Percentiles rank a stretch among this genome's conserved stretches.
Evolutionary conservation across 2,888 invertebrate genomes (phyloP).

Genomic region (Nowickia ferox): DNA sequence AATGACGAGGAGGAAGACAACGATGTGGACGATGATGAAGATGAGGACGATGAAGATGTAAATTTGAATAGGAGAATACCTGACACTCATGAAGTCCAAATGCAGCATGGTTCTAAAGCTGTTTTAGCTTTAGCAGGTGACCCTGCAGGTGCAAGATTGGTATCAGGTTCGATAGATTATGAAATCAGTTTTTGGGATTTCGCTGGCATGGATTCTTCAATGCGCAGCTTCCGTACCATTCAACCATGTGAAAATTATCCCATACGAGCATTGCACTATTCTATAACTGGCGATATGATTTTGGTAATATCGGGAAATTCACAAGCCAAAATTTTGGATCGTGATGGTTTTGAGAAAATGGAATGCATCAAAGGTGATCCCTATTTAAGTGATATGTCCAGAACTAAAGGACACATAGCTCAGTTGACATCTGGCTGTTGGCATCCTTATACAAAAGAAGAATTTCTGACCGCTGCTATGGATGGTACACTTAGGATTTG

Average conservation of each 20-base stretch:
- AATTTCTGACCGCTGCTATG: conserved; percentile 96
- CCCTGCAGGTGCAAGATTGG: conserved; percentile 94
- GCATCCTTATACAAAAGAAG: conserved; percentile 95
- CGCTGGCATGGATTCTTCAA: conserved; percentile 97
- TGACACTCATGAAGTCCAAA: conserved; percentile 89
- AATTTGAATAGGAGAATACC: conserved; percentile 86
- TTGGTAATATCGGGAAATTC: conserved; percentile 96
- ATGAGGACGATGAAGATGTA: conserved; percentile 84
- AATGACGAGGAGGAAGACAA: conserved; percentile 79
- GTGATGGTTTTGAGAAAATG: conserved; percentile 96
- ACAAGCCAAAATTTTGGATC: conserved; percentile 95
- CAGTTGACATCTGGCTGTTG: conserved; percentile 95
- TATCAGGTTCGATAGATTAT: conserved; percentile 97
- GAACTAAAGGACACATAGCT: conserved; percentile 97
- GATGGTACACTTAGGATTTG: conserved; percentile 97
- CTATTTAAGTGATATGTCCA: conserved; percentile 96
- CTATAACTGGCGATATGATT: conserved; percentile 96
- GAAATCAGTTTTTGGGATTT: conserved; percentile 99
- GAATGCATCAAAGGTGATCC: conserved; percentile 98
- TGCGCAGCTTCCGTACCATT: conserved; percentile 95
- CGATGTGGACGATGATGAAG: conserved; percentile 85
- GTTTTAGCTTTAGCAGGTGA: conserved; percentile 96
- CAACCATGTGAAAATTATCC: conserved; percentile 98
- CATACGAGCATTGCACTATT: conserved; percentile 93
- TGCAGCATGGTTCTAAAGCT: conserved; percentile 95